Conservation (phyloP, 2,888 invertebrate genomes). For the Cylloceria caligata region DNA sequence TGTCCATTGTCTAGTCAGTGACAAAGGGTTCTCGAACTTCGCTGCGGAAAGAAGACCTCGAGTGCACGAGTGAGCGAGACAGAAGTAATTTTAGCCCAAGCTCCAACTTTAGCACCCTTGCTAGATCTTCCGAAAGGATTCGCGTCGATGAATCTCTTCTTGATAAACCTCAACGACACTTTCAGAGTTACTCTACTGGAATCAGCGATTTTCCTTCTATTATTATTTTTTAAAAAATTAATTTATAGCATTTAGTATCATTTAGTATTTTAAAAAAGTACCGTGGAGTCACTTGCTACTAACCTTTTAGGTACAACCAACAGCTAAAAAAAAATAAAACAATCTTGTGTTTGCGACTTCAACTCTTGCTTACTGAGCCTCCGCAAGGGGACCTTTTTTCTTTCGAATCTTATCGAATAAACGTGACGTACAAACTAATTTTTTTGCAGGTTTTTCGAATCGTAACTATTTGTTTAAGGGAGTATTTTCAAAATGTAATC, state of each 20-base stretch:
- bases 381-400: too few species aligned
- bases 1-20: constrained; percentile 71
- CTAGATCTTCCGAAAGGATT: constrained; percentile 37
- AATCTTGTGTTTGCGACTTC: too few species aligned
- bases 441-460: too few species aligned
- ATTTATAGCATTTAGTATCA: neutral
- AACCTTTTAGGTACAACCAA: neutral
- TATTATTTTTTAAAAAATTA: neutral
- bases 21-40: constrained; percentile 71
- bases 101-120: constrained; percentile 53
- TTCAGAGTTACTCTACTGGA: neutral
- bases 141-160: constrained; percentile 35
- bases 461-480: too few species aligned
- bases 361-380: too few species aligned
- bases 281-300: neutral
- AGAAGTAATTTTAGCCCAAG: constrained; percentile 31
- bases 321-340: neutral
- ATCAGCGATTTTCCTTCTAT: neutral
- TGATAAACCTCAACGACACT: constrained; percentile 16
- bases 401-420: too few species aligned
- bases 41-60: constrained; percentile 29
- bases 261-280: neutral
- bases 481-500: too few species aligned
- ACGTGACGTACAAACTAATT: too few species aligned
- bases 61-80: constrained; percentile 26